Conservation (phyloP, 2,888 invertebrate genomes). For the Gibbula magus region DNA sequence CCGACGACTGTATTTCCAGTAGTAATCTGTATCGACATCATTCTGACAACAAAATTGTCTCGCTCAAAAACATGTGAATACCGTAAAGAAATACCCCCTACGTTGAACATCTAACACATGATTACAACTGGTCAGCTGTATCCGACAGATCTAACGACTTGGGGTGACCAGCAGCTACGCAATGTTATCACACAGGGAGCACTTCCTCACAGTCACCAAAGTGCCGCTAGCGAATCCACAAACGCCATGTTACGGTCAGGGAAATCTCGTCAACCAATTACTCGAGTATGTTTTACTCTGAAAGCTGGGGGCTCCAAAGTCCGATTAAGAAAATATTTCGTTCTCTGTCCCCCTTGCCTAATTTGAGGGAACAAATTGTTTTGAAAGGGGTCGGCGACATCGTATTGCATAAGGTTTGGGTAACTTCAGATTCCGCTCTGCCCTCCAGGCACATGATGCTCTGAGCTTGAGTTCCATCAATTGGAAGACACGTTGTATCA, state of each 20-base stretch:
- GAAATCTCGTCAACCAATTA: background rate
- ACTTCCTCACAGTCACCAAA: background rate
- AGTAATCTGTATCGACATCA: too few relatives aligned
- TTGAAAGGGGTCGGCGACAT: conserved; percentile 17
- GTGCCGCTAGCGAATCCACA: background rate
- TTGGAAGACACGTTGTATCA: background rate
- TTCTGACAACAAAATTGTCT: too few relatives aligned
- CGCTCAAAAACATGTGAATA: too few relatives aligned
- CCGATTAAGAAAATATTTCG: conserved; percentile 22
- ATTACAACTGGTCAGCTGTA: too few relatives aligned
- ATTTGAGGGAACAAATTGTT: conserved; percentile 22
- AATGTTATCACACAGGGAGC: too few relatives aligned
- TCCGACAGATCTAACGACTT: too few relatives aligned
- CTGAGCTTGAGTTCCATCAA: background rate
- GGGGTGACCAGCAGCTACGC: too few relatives aligned
- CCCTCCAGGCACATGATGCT: background rate
- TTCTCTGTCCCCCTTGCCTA: background rate
- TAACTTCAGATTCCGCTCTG: background rate
- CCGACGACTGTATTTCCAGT: too few relatives aligned
- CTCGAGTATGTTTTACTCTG: background rate
- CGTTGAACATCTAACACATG: too few relatives aligned
- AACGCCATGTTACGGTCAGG: background rate
- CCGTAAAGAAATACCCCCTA: too few relatives aligned
- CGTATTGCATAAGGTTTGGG: background rate
- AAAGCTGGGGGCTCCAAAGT: conserved; percentile 10